Base-by-base conservation (phyloP, 2,113 vertebrate species). In the Diadophis punctatus region DNA sequence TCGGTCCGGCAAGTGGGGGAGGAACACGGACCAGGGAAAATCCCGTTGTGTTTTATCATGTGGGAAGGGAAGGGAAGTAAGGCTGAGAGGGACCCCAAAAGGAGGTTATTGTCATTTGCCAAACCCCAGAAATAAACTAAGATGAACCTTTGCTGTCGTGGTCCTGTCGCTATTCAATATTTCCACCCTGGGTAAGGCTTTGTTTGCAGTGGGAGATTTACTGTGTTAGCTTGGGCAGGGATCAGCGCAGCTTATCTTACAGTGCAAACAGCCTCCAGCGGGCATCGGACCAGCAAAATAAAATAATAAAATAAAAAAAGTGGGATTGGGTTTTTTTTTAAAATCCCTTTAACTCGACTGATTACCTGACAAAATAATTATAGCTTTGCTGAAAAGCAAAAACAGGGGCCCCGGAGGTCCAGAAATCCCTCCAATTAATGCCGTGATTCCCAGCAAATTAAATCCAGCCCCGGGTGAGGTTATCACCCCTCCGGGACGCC, bases 121-220 rank as follows among this genome's bases (percentile, higher is more conserved):
- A 96, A 96, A 95, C 91, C 68, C 68, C 95, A 94, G 95, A 96
- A 97, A 93, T 94, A 87, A 96, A 96, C 96, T 96, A 95, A 96
- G 95, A 93, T 95, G 96, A 97, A 95, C 96, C 92, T 97, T 96
- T 97, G 95, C 92, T 95, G 93, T 90, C 84, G 95, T 95, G 91
- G 95, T 96, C 96, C 96, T 95, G 95, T 96, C 96, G 95, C 95
- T 96, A 96, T 96, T 96, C 96, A 96, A 90, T 97, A 97, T 97
- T 97, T 97, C 97, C 97, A 97, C 96, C 96, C 95, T 95, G 93
- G 94, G 95, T 95, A 97, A 95, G 94, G 94, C 93, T 95, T 95
- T 95, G 96, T 96, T 97, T 97, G 96, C 96, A 96, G 95, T 96
- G 95, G 95, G 96, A 97, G 96, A 97, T 96, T 97, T 97, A 97